phyloP scores from a whole-genome alignment of 2,113 vertebrate genomes.

The Tragelaphus buxtoni region DNA sequence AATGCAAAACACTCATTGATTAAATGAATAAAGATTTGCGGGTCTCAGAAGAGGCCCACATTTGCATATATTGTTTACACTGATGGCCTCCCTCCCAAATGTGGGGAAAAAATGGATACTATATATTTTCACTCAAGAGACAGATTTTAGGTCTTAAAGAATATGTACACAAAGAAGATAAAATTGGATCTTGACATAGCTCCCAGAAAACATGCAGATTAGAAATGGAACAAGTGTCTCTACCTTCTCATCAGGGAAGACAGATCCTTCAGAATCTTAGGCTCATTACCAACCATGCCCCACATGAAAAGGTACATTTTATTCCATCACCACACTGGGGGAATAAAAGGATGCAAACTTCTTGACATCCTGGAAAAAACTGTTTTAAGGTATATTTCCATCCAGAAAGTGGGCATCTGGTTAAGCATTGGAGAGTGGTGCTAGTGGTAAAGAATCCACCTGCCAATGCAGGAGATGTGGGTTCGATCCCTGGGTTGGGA shows the following conservation, averaged over 20 bases:
- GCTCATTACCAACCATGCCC: neutral
- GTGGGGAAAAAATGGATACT: neutral
- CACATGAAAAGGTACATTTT: slow-evolving; percentile 5
- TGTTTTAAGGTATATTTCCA: slow-evolving; percentile 19
- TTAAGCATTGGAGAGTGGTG: neutral
- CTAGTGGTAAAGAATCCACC: neutral
- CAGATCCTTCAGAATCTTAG: slow-evolving; percentile 24
- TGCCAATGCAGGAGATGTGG: neutral
- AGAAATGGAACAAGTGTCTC: neutral
- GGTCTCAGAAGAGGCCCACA: neutral
- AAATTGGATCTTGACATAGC: neutral
- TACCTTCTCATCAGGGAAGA: neutral
- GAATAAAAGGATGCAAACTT: neutral
- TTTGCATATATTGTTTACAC: neutral
- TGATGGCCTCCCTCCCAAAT: neutral
- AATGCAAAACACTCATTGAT: neutral
- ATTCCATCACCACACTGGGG: neutral
- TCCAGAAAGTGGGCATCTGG: neutral
- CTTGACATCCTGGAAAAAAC: neutral
- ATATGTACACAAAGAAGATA: neutral
- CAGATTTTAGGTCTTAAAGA: slow-evolving; percentile 35
- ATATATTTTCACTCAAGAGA: slow-evolving; percentile 4
- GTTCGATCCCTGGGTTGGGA: neutral
- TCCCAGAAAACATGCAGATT: slow-evolving; percentile 37
- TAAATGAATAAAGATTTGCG: neutral